Evolutionary conservation across 2,113 vertebrate genomes (phyloP).

Genomic region (Poeciliopsis prolifica): DNA sequence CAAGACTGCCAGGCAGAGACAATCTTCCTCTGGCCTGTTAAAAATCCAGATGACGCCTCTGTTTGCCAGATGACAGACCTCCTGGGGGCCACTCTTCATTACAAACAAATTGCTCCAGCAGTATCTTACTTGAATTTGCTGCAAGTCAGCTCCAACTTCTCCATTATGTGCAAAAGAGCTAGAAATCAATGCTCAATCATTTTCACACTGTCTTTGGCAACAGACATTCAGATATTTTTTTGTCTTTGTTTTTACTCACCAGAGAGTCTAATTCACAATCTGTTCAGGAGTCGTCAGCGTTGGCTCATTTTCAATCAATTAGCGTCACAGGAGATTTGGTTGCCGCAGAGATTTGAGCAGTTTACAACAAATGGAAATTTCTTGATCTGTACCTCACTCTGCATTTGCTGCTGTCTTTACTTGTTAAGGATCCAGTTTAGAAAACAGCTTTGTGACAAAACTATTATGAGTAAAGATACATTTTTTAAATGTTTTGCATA

Average conservation of each 20-base stretch:
- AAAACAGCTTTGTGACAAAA: slow-evolving; percentile 24
- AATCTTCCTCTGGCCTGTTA: slow-evolving; percentile 18
- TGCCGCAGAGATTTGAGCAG: slow-evolving; percentile 12
- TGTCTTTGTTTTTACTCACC: slow-evolving; percentile 25
- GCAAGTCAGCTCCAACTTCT: slow-evolving; percentile 51
- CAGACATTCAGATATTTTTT: slow-evolving; percentile 40
- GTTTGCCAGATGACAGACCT: slow-evolving; percentile 51
- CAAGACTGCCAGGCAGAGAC: background rate
- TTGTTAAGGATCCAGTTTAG: slow-evolving; percentile 26
- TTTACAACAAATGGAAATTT: slow-evolving; percentile 28
- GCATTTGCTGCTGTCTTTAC: slow-evolving; percentile 17
- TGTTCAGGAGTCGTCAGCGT: slow-evolving; percentile 18
- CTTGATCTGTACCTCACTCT: slow-evolving; percentile 1
- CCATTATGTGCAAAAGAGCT: slow-evolving; percentile 46
- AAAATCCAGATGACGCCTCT: slow-evolving; percentile 48
- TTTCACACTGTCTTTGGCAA: slow-evolving; percentile 53
- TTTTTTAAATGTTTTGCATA: slow-evolving; percentile 28
- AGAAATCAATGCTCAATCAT: slow-evolving; percentile 72
- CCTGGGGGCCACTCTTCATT: slow-evolving; percentile 49
- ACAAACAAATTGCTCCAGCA: slow-evolving; percentile 55
- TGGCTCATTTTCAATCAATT: slow-evolving; percentile 58
- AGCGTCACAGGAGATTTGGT: slow-evolving; percentile 18
- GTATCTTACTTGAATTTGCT: slow-evolving; percentile 42
- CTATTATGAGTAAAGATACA: slow-evolving; percentile 5
- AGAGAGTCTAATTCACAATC: slow-evolving; percentile 21